Evolutionary conservation across 2,888 invertebrate genomes (phyloP).

Genomic region (Nudaria mundana): DNA sequence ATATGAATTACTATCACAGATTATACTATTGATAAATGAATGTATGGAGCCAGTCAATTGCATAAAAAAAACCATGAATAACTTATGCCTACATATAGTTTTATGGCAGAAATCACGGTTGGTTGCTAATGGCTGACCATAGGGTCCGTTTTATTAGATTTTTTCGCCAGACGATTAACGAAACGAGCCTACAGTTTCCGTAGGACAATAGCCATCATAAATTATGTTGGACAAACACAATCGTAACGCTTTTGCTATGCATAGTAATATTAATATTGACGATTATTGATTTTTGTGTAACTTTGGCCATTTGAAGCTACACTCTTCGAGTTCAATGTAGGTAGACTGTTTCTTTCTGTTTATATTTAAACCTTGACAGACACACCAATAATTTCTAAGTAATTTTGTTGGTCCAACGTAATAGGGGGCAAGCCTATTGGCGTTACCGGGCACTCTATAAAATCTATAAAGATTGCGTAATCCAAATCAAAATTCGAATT

Average conservation of each 20-base stretch:
- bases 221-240: slow-evolving; percentile 69
- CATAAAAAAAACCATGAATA: slow-evolving; percentile 67
- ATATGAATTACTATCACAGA: slow-evolving; percentile 74
- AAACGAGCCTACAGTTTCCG: slow-evolving; percentile 71
- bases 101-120: slow-evolving; percentile 62
- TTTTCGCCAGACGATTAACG: slow-evolving; percentile 72
- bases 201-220: slow-evolving; percentile 70
- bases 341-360: too few relatives aligned
- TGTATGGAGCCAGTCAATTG: slow-evolving; percentile 56
- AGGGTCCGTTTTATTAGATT: slow-evolving; percentile 53
- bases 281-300: slow-evolving; percentile 24
- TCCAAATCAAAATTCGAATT: too few relatives aligned
- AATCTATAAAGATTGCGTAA: too few relatives aligned
- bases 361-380: too few relatives aligned
- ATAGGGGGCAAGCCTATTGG: too few relatives aligned
- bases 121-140: slow-evolving; percentile 63
- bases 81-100: slow-evolving; percentile 55
- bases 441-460: too few relatives aligned
- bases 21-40: slow-evolving; percentile 75
- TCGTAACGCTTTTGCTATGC: slow-evolving; percentile 56
- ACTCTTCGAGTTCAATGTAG: too few relatives aligned
- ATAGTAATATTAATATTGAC: slow-evolving; percentile 31
- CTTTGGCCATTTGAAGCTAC: neutral
- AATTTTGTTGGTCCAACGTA: too few relatives aligned
- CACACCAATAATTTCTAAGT: too few relatives aligned